Evolutionary conservation across 2,113 vertebrate genomes (phyloP).

Genomic region (Calcarius ornatus): DNA sequence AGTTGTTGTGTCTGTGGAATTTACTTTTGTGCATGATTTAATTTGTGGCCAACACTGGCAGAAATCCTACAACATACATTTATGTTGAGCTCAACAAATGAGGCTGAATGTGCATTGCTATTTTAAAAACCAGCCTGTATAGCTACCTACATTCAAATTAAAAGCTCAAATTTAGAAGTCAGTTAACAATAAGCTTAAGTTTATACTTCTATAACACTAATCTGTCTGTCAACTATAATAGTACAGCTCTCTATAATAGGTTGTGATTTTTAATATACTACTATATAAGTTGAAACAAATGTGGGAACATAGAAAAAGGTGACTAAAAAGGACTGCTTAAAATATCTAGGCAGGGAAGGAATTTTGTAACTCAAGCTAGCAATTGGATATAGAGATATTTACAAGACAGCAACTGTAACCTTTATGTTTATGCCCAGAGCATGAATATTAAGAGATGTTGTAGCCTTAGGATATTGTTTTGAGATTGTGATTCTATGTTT

Average conservation of each 20-base stretch:
- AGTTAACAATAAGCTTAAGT: background rate
- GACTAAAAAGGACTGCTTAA: background rate
- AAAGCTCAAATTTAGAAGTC: background rate
- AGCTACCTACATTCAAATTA: background rate
- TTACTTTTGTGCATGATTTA: background rate
- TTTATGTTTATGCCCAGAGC: background rate
- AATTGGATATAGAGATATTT: background rate
- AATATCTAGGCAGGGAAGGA: background rate
- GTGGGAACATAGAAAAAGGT: background rate
- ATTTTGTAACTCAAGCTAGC: background rate
- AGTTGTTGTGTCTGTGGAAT: background rate
- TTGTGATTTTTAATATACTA: background rate
- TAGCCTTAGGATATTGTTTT: background rate
- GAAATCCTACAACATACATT: background rate
- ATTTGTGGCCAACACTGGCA: background rate
- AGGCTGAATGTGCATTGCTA: background rate
- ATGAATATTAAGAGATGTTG: background rate
- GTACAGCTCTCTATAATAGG: background rate
- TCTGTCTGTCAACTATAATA: background rate
- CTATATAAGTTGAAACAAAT: background rate
- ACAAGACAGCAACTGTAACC: background rate
- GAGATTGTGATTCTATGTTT: background rate
- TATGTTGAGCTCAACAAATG: background rate
- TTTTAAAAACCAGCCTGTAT: background rate
- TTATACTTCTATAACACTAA: background rate